These are phyloP conservation scores for Tetragonisca angustula DNA, from an alignment of 2,888 invertebrate genomes.

Conservation along the genomic window DNA sequence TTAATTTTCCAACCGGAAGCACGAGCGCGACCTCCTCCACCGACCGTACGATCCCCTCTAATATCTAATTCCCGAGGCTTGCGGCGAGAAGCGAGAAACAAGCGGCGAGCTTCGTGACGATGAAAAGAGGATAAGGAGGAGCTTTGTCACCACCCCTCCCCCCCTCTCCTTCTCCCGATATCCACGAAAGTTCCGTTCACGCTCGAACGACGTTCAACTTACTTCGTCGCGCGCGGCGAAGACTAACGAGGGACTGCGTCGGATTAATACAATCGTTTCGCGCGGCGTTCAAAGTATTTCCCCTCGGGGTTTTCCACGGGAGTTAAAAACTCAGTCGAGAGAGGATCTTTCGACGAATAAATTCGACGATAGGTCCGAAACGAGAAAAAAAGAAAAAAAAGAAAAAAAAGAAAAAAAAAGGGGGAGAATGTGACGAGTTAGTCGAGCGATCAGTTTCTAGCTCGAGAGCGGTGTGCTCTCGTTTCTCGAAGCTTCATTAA, in stretches of 20 bases:
- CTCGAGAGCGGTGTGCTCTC: too few species aligned
- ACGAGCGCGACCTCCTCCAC: slow-evolving; percentile 3
- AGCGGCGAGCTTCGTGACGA: slow-evolving; percentile 31
- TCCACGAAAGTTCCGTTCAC: slow-evolving; percentile 43
- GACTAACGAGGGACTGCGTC: slow-evolving; percentile 39
- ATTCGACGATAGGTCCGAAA: neutral
- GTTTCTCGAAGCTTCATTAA: neutral
- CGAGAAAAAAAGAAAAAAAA: neutral
- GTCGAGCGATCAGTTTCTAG: neutral
- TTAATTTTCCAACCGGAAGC: slow-evolving; percentile 69
- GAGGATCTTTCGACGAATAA: too few species aligned
- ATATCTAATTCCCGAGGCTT: slow-evolving; percentile 64
- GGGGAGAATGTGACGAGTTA: neutral
- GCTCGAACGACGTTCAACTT: slow-evolving; percentile 36
- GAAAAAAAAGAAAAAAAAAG: neutral
- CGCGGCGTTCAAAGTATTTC: neutral
- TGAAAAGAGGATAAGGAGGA: slow-evolving; percentile 47
- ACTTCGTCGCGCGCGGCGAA: slow-evolving; percentile 8
- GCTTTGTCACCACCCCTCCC: slow-evolving; percentile 3
- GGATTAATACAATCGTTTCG: neutral
- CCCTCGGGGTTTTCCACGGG: too few species aligned
- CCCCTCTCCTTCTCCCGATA: slow-evolving; percentile 4
- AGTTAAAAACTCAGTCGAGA: too few species aligned
- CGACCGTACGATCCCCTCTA: neutral
- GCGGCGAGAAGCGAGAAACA: slow-evolving; percentile 49